A percentile compares a stretch with the other conserved stretches of the same genome.
Conservation (phyloP, 2,113 vertebrate species). For the Chrysochloris asiatica region DNA sequence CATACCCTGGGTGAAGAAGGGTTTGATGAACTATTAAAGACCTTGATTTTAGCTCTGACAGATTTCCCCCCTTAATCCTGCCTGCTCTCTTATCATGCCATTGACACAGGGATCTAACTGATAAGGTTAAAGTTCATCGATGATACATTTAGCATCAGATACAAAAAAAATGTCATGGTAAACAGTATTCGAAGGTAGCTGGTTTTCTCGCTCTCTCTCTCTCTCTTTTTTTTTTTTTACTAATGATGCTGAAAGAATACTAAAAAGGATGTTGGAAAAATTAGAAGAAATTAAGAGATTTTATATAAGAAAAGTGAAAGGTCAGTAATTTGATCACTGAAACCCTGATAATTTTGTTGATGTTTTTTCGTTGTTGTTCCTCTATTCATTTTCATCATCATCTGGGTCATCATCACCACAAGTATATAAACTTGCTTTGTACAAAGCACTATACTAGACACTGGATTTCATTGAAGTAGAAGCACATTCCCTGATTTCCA, state of each 20-base stretch:
- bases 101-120: background rate
- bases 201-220: conserved; percentile 23
- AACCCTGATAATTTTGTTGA: background rate
- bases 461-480: background rate
- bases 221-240: background rate
- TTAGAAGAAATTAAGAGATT: background rate
- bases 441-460: background rate
- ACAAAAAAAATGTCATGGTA: conserved; percentile 64
- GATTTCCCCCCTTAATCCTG: background rate
- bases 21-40: conserved; percentile 21
- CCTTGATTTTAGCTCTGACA: background rate
- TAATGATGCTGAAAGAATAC: conserved; percentile 45
- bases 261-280: background rate
- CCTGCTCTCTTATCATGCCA: background rate
- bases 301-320: too few species aligned
- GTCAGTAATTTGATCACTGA: background rate
- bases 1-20: background rate
- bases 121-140: conserved; percentile 62
- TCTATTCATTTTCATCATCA: background rate
- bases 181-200: conserved; percentile 41
- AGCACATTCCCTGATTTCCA: background rate
- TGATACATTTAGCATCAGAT: conserved; percentile 36
- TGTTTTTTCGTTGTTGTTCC: too few species aligned
- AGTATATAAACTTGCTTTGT: too few species aligned
- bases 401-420: background rate